Evolutionary conservation across 1,140 invertebrate species (phyloP).

Genomic region (Drosophila ogumai): DNA sequence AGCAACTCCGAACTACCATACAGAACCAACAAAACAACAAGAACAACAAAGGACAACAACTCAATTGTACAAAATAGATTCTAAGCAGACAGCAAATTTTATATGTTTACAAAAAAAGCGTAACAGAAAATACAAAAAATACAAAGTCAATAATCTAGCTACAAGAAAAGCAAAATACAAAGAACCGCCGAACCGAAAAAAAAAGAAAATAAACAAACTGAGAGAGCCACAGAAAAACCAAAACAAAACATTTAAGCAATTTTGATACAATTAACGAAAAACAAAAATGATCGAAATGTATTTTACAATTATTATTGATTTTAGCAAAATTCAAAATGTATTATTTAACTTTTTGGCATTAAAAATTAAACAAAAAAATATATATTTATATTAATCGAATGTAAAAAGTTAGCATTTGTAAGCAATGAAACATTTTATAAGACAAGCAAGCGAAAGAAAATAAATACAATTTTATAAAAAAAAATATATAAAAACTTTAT

Average conservation of each 20-base stretch:
- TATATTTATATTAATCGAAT: constrained; percentile 57
- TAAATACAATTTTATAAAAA: constrained; percentile 69
- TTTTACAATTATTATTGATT: constrained; percentile 72
- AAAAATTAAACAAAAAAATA: constrained; percentile 34
- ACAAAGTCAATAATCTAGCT: constrained; percentile 57
- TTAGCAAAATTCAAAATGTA: constrained; percentile 70
- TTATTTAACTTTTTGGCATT: constrained; percentile 58
- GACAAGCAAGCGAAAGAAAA: constrained; percentile 38
- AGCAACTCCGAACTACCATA: constrained; percentile 28
- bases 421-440: constrained; percentile 74
- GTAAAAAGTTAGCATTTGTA: constrained; percentile 61
- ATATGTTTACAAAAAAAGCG: constrained; percentile 56
- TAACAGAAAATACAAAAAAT: constrained; percentile 22
- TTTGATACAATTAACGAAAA: constrained; percentile 62
- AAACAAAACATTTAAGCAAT: constrained; percentile 56
- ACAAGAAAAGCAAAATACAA: constrained; percentile 23
- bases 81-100: constrained; percentile 69
- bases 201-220: neutral
- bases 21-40: constrained; percentile 65
- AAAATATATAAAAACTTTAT: neutral
- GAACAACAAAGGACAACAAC: constrained; percentile 77
- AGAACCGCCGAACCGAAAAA: constrained; percentile 65
- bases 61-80: constrained; percentile 78
- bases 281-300: constrained; percentile 39
- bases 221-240: constrained; percentile 28